Percentiles rank a stretch among this genome's conserved stretches.
phyloP scores from a whole-genome alignment of 2,888 invertebrate genomes.

The Drosophila conformis region DNA sequence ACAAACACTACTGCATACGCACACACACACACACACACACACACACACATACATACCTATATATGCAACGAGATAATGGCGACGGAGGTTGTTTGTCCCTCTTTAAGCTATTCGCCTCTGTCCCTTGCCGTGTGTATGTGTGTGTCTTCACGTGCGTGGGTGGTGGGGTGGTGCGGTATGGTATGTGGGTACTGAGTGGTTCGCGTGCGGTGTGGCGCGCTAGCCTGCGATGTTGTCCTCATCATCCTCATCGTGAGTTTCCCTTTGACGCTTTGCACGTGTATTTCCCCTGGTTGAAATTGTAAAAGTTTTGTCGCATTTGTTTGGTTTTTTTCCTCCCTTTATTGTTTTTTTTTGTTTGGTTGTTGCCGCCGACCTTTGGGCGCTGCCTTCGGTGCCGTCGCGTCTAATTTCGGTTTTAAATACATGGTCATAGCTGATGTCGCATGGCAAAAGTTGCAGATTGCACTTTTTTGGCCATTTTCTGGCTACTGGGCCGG shows the following conservation, averaged over 20 bases:
- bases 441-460: constrained; percentile 64
- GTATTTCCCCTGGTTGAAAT: constrained; percentile 74
- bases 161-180: constrained; percentile 13
- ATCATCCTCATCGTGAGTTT: constrained; percentile 27
- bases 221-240: constrained; percentile 31
- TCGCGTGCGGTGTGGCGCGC: constrained; percentile 23
- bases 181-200: constrained; percentile 22
- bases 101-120: constrained; percentile 51
- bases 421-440: constrained; percentile 71
- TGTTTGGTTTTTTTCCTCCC: constrained; percentile 31
- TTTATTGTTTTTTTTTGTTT: constrained; percentile 11
- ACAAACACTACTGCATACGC: constrained; percentile 29
- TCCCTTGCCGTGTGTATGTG: constrained; percentile 7
- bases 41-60: constrained; percentile 1
- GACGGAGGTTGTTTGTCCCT: constrained; percentile 66
- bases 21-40: not conserved
- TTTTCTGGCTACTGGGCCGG: constrained; percentile 9
- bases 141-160: constrained; percentile 11
- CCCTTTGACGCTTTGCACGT: constrained; percentile 76
- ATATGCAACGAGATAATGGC: constrained; percentile 41
- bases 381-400: constrained; percentile 60
- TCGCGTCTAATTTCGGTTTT: constrained; percentile 75
- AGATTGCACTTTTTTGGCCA: constrained; percentile 54
- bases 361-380: constrained; percentile 55
- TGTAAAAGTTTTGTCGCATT: constrained; percentile 75